Base-by-base conservation (phyloP, 2,113 vertebrate species). In the Chlamydotis undulata region DNA sequence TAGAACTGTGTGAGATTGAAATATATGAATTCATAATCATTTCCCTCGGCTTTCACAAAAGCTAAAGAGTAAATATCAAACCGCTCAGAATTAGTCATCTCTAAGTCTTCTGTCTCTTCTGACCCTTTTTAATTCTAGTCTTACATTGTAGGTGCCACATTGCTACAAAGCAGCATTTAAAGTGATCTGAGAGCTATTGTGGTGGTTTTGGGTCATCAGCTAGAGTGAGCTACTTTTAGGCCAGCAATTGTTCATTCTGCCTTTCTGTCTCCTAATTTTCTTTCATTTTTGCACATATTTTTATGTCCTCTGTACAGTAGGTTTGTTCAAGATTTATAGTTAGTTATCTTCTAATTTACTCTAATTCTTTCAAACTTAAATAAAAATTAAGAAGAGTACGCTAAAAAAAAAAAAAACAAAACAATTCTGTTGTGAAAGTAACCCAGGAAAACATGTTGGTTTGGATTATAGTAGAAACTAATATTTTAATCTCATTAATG, bases 1-100 rank as follows among this genome's bases (percentile, higher is more conserved):
- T 98, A 97, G 97, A 98, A 97, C 98, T 97, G 98, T 97, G 97
- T 98, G 98, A 98, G 98, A 98, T 97, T 97, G 97, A 98, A 98
- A 98, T 98, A 98, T 98, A 97, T 98, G 98, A 98, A 98, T 98
- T 94, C 96, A 94, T 98, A 98, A 98, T 98, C 98, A 98, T 98
- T 98, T 98, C 96, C 96, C 96, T 97, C 71, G 22, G 96, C 97
- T 97, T 98, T 98, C 95, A 97, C 93, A 59, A 87, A 93, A 97
- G 91, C 94, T 96, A 93, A 96, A 98, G 96, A 97, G 96, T 98
- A 98, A 98, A 98, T 98, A 98, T 97, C 97, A 97, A 97, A 98
- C 94, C 35, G 55, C 87, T 96, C 94, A 89, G 97, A 98, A 97
- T 97, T 92, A 94, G 92, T 90, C 96, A 97, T 96, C 96, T 96